Evolutionary conservation across 2,797 vertebrate species (phyloP), one percentile per base, ranked within the genome.

Genomic region (Bryconaethiops microstoma): DNA sequence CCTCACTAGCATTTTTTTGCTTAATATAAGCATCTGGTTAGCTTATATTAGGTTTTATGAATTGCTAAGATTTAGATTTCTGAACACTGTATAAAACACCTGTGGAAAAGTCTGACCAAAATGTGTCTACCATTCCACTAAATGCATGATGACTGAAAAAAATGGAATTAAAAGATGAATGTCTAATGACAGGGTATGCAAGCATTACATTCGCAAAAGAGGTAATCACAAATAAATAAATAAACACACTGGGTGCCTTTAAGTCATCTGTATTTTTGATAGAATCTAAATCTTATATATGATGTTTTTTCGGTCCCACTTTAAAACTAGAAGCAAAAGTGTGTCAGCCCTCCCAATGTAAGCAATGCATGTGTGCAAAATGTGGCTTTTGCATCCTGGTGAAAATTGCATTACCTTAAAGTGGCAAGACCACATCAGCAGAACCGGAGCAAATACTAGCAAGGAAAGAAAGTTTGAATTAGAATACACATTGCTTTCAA

Each of bases 371-470:
- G 23, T 23, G 23, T 39, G 23, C 65, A 35, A 59, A 23, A 60
- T 42, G 35, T 63, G 25, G 40, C 42, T 57, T 40, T 14, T 16
- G 55, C 39, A 17, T 23, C n/a, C n/a, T 2, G 0, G 25, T 21
- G 12, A 35, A 40, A 57, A 25, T 59, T 21, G 5, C 63, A 5
- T 81, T 85, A 87, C 86, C 86, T 87, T 73, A 79, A 85, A 75
- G n/a, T 85, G 70, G 54, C 64, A 82, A 0, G 74, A 82, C 76
- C 76, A 87, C 54, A 87, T 63, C 77, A 87, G 35, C 64, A 87
- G 42, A 64, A 62, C 60, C 21, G 86, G 78, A 77, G 42, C 63
- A 50, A 87, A 59, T 7, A 55, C 86, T 87, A 45, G n/a, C 40
- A 39, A 77, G 21, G 9, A 77, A 77, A 73, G 17, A 83, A 17